Conservation (phyloP, 2,888 invertebrate genomes). For the Hypsopygia costalis region DNA sequence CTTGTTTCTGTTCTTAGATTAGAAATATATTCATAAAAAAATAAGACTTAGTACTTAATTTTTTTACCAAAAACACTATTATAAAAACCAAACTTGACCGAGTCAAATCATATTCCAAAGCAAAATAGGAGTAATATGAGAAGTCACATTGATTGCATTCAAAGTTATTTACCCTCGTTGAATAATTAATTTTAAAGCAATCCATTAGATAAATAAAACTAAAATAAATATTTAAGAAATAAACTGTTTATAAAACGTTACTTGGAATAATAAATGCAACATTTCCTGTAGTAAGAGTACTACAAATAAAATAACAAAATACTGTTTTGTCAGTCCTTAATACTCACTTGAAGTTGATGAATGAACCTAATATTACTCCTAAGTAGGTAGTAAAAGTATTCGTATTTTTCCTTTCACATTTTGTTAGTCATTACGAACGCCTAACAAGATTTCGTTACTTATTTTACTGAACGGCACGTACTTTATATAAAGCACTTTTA, state of each 20-base stretch:
- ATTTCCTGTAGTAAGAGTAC: constrained; percentile 9
- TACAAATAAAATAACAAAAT: constrained; percentile 27
- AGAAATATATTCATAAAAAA: too few relatives aligned
- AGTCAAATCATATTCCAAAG: neutral
- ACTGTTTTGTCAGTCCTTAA: constrained; percentile 29
- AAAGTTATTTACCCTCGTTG: too few relatives aligned
- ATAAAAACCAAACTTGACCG: too few relatives aligned
- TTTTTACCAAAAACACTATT: too few relatives aligned
- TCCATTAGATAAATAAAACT: too few relatives aligned
- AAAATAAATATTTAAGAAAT: too few relatives aligned
- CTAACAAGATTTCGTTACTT: neutral
- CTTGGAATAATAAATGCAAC: constrained; percentile 22
- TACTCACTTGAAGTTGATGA: constrained; percentile 30
- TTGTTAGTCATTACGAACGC: constrained; percentile 16
- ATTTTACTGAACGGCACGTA: neutral
- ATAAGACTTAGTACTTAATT: too few relatives aligned
- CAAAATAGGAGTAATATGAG: constrained; percentile 9
- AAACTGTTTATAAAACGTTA: too few relatives aligned
- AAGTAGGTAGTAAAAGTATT: constrained; percentile 19
- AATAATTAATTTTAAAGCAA: too few relatives aligned
- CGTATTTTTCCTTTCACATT: constrained; percentile 14
- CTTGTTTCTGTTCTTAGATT: too few relatives aligned
- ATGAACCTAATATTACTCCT: constrained; percentile 22
- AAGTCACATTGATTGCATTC: too few relatives aligned
- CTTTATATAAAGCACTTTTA: too few relatives aligned